Evolutionary conservation across 2,113 vertebrate species (phyloP).

Genomic region (Nicator chloris): DNA sequence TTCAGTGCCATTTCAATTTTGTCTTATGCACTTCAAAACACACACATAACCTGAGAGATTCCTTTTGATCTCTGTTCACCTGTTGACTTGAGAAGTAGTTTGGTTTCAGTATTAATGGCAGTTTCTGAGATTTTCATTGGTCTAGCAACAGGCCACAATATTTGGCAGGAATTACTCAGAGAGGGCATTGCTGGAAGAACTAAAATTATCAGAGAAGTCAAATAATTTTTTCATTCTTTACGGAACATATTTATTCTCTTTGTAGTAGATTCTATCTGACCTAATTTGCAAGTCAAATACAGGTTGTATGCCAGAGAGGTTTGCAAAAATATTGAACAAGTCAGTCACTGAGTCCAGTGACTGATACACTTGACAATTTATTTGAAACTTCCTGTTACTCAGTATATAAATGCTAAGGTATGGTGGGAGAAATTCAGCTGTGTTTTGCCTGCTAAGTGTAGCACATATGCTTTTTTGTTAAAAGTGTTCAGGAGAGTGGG

Average conservation of each 20-base stretch:
- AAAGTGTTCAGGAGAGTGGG: conserved; percentile 42
- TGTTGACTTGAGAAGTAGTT: neutral
- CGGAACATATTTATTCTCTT: neutral
- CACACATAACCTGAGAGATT: neutral
- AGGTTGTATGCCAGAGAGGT: neutral
- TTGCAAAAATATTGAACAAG: neutral
- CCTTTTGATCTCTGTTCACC: neutral
- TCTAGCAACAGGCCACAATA: neutral
- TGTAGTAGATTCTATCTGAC: neutral
- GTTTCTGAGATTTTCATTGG: neutral
- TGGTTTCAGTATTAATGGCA: neutral
- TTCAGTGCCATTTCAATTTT: neutral
- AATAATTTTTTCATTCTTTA: neutral
- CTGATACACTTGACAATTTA: neutral
- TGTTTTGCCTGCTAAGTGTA: conserved; percentile 42
- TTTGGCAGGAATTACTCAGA: neutral
- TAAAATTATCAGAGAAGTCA: neutral
- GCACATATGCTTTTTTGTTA: conserved; percentile 54
- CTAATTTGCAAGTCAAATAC: neutral
- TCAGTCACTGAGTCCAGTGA: neutral
- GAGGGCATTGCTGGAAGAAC: neutral
- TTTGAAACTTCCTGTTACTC: neutral
- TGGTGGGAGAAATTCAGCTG: neutral
- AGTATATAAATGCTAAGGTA: neutral
- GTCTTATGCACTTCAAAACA: neutral